Evolutionary conservation across 2,113 vertebrate genomes (phyloP).

Genomic region (Pungitius pungitius): DNA sequence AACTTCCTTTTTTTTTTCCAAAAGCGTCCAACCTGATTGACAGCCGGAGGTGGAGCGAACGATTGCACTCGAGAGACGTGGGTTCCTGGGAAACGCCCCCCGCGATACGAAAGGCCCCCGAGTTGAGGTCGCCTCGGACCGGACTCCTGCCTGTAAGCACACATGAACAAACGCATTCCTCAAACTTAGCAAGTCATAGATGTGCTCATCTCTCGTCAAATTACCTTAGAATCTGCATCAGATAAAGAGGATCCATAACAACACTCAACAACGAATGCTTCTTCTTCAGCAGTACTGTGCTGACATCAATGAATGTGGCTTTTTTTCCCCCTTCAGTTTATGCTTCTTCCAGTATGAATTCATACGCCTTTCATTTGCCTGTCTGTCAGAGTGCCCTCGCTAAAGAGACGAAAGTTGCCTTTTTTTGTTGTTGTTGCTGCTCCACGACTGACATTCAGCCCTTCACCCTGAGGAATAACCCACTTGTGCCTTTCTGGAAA

Average conservation of each 20-base stretch:
- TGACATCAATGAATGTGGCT: constrained; percentile 49
- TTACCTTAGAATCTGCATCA: constrained; percentile 68
- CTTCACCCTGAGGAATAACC: constrained; percentile 59
- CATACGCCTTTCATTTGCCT: constrained; percentile 45
- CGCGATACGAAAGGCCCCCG: constrained; percentile 19
- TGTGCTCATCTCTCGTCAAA: constrained; percentile 32
- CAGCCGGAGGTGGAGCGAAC: too few species aligned
- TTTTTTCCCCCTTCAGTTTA: constrained; percentile 32
- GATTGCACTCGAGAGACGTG: constrained; percentile 30
- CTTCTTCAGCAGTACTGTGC: constrained; percentile 14
- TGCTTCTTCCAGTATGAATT: constrained; percentile 40
- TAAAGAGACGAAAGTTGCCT: constrained; percentile 59
- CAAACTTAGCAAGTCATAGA: constrained; percentile 60
- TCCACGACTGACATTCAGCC: constrained; percentile 45
- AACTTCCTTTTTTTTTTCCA: constrained; percentile 10
- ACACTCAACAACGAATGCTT: constrained; percentile 16
- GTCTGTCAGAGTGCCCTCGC: constrained; percentile 28
- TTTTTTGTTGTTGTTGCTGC: constrained; percentile 8
- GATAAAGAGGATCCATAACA: constrained; percentile 65
- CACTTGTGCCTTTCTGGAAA: constrained; percentile 72
- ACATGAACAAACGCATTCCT: constrained; percentile 12
- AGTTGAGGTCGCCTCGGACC: constrained; percentile 32
- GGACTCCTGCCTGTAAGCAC: constrained; percentile 13
- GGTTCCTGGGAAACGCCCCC: background rate
- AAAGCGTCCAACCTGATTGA: constrained; percentile 22